A percentile compares a stretch with the other conserved stretches of the same genome.
These are phyloP conservation scores for Acestrorhynchus altus DNA, from an alignment of 2,797 vertebrate genomes.

Conservation along the genomic window DNA sequence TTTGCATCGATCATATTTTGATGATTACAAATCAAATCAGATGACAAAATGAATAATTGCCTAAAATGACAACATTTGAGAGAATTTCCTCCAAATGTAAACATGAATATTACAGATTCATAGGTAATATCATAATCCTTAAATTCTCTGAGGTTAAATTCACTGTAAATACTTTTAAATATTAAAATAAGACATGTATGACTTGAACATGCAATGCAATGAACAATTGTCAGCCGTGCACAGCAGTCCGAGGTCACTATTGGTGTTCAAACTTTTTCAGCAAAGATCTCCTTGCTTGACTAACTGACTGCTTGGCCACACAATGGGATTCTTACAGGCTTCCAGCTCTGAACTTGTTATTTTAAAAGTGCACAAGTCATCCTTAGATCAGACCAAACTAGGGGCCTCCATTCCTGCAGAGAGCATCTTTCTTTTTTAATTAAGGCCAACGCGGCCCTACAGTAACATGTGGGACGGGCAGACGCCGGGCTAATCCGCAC, in stretches of 20 bases:
- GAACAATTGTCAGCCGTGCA: not conserved
- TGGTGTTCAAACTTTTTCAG: constrained; percentile 19
- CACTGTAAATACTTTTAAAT: too few relatives aligned
- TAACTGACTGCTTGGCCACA: constrained; percentile 7
- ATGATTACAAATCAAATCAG: too few relatives aligned
- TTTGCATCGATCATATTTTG: too few relatives aligned
- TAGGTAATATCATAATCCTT: too few relatives aligned
- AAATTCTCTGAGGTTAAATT: too few relatives aligned
- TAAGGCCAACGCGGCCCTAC: constrained; percentile 68
- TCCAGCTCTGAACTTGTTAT: constrained; percentile 67
- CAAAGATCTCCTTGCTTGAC: constrained; percentile 4
- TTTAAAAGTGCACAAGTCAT: constrained; percentile 74
- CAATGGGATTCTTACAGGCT: constrained; percentile 58
- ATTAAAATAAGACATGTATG: not conserved
- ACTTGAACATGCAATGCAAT: too few relatives aligned
- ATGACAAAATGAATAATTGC: too few relatives aligned
- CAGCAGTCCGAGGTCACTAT: not conserved
- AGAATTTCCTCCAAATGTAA: too few relatives aligned
- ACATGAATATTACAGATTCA: too few relatives aligned
- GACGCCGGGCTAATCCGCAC: constrained; percentile 77
- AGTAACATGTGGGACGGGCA: constrained; percentile 79
- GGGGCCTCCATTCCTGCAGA: constrained; percentile 70
- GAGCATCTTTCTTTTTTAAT: constrained; percentile 78
- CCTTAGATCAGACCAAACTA: constrained; percentile 65
- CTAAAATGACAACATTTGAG: too few relatives aligned